Evolutionary conservation across 2,797 vertebrate genomes (phyloP).

Genomic region (Antrozous pallidus): DNA sequence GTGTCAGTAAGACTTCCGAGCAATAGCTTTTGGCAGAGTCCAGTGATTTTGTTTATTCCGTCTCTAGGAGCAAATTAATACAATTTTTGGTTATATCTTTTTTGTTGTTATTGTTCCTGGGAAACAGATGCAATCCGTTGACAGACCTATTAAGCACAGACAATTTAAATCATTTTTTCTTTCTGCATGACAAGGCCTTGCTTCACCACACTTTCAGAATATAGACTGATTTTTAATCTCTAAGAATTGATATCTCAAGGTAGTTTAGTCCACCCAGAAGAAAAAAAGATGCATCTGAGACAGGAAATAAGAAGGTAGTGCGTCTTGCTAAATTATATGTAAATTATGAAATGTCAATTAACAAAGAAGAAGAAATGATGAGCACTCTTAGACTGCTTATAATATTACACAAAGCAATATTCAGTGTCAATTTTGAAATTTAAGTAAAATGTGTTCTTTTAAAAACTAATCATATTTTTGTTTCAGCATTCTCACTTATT

Average conservation of each 20-base stretch:
- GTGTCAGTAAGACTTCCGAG: slow-evolving; percentile 59
- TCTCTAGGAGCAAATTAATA: slow-evolving; percentile 23
- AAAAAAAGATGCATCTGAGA: not conserved
- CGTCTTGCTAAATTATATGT: not conserved
- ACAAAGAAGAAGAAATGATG: not conserved
- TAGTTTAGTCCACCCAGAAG: not conserved
- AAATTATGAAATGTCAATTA: not conserved
- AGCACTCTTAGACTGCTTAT: not conserved
- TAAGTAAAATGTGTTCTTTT: not conserved
- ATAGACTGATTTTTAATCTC: not conserved
- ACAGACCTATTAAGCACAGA: not conserved
- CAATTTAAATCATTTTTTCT: not conserved
- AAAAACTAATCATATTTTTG: not conserved
- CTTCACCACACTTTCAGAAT: not conserved
- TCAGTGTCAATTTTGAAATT: not conserved
- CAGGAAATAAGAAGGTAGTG: not conserved
- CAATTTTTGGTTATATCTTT: not conserved
- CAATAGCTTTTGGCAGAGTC: not conserved
- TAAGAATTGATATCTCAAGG: not conserved
- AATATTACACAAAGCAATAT: not conserved
- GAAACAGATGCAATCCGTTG: not conserved
- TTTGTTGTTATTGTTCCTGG: not conserved
- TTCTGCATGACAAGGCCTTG: not conserved
- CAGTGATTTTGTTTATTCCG: not conserved
- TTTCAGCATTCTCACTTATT: not conserved